Conservation (phyloP, 1,140 invertebrate genomes). For the Drosophila bocqueti region DNA sequence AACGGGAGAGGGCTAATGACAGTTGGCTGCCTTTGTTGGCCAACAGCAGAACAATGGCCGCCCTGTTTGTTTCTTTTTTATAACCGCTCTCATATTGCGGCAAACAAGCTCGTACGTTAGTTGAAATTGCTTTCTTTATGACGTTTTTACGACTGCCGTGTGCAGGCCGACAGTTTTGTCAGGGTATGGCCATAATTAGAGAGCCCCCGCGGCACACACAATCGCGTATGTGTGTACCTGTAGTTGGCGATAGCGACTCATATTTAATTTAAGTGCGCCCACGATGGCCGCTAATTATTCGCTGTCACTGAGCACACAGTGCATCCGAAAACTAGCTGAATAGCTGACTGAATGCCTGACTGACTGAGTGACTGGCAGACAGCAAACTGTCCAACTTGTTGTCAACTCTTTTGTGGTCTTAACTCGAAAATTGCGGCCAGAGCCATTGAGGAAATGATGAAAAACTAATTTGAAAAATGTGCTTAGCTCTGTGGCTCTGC, state of each 20-base stretch:
- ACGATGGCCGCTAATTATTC: conserved; percentile 71
- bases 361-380: conserved; percentile 23
- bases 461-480: conserved; percentile 80
- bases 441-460: conserved; percentile 45
- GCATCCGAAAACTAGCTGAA: conserved; percentile 52
- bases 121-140: conserved; percentile 75
- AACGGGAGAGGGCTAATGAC: conserved; percentile 64
- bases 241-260: conserved; percentile 47
- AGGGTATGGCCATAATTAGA: conserved; percentile 63
- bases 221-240: conserved; percentile 6
- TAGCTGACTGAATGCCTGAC: background rate
- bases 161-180: conserved; percentile 53
- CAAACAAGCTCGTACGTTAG: conserved; percentile 48
- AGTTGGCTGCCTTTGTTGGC: conserved; percentile 48
- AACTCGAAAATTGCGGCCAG: conserved; percentile 59
- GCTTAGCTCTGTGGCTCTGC: conserved; percentile 46
- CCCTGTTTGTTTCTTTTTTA: conserved; percentile 19
- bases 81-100: conserved; percentile 13
- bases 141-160: conserved; percentile 73
- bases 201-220: conserved; percentile 25
- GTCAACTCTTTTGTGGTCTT: conserved; percentile 43
- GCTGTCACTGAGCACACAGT: conserved; percentile 55
- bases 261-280: conserved; percentile 73
- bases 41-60: conserved; percentile 46
- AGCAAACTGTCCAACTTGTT: conserved; percentile 46